phyloP scores from a whole-genome alignment of 2,888 invertebrate species.

The Andrena minutula region DNA sequence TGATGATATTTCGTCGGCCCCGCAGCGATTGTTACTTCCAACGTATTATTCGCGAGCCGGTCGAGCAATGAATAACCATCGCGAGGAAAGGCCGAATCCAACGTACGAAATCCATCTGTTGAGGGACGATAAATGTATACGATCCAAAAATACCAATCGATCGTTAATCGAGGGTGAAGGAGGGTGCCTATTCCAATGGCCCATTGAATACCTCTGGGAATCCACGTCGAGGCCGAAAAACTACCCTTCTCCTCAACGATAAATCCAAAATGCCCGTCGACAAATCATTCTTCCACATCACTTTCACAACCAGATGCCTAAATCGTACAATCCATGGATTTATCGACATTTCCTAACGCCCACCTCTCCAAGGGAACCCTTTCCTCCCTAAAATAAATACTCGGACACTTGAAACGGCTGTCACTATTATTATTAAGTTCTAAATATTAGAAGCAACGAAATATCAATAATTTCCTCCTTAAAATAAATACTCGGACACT shows the following conservation, averaged over 20 bases:
- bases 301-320: background rate
- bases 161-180: slow-evolving; percentile 23
- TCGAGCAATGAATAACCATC: background rate
- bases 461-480: background rate
- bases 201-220: slow-evolving; percentile 51
- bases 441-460: background rate
- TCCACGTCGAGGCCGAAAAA: slow-evolving; percentile 22
- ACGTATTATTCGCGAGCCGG: background rate
- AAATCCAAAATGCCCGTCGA: background rate
- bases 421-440: background rate
- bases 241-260: background rate
- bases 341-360: background rate
- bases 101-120: background rate
- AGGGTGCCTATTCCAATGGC: slow-evolving; percentile 47
- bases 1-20: background rate
- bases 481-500: background rate
- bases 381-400: background rate
- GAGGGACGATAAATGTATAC: background rate
- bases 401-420: background rate
- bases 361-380: background rate
- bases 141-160: slow-evolving; percentile 29
- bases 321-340: background rate
- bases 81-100: background rate
- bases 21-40: background rate
- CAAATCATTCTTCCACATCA: background rate